Base-by-base conservation (phyloP, 2,113 vertebrate species). In the Centropus bengalensis region DNA sequence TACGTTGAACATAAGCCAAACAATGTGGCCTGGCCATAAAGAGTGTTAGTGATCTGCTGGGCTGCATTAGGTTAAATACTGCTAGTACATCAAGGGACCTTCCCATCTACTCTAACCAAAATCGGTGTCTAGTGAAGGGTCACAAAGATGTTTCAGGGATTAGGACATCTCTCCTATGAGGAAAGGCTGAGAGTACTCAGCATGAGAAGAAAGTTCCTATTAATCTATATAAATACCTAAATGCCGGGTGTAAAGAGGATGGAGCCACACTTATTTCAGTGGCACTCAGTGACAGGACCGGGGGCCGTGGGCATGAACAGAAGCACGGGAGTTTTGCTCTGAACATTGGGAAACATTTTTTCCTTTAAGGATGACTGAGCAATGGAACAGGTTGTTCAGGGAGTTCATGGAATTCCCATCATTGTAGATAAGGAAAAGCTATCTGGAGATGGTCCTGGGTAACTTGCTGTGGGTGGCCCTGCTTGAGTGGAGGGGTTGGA, bases 11-110 rank as follows among this genome's bases (percentile, higher is more conserved):
- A 5, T 28, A 56, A 67, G 4, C 8, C 33, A 82, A 49, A 32
- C 5, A 45, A 3, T 0, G 0, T 79, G 18, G 8, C n/a, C 15
- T 56, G 62, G 33, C 19, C 32, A 6, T 1, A 1, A 63, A 67
- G 38, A 28, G 8, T 8, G 18, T 26, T 52, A 3, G 8, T 10
- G 13, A 6, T 85, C 36, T 78, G 18, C 52, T 49, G 32, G 27
- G 12, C 23, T 88, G 14, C 30, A 12, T 40, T 66, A 54, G 74
- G 45, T 15, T 2, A 69, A 52, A 9, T 54, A 28, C 24, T 68
- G 32, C 71, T 76, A 10, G 24, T 28, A 78, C 14, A 9, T 52
- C 36, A 54, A 38, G 38, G 10, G 10, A 64, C 24, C 18, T 68
- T 85, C 7, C 14, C 14, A 12, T 86, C 21, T 76, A 18, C 27